phyloP scores from a whole-genome alignment of 2,113 vertebrate species.

The Podarcis muralis region DNA sequence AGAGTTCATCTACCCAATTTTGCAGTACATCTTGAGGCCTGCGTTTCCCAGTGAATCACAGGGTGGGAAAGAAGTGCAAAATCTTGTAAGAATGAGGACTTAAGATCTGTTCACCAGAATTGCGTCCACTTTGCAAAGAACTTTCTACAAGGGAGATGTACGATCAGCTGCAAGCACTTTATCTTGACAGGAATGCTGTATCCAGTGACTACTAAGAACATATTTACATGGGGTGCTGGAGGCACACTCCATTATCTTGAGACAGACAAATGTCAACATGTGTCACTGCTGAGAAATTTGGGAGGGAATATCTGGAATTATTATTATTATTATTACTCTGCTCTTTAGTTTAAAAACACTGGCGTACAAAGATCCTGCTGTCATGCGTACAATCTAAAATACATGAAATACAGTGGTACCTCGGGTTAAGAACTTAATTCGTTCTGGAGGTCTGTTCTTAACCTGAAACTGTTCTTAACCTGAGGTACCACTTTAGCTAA shows the following conservation, averaged over 20 bases:
- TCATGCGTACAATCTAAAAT: too few relatives aligned
- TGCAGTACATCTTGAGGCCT: not conserved
- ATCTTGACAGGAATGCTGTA: not conserved
- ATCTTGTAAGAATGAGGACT: not conserved
- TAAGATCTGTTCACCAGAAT: not conserved
- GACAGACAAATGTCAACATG: not conserved
- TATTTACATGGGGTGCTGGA: not conserved
- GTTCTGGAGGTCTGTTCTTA: too few relatives aligned
- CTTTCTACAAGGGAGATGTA: not conserved
- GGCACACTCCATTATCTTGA: too few relatives aligned
- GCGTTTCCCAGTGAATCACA: not conserved
- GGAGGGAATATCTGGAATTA: not conserved
- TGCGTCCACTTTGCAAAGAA: not conserved
- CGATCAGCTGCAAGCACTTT: not conserved
- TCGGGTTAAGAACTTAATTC: too few relatives aligned
- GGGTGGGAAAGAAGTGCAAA: not conserved
- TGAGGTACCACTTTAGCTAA: too few relatives aligned
- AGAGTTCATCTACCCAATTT: conserved; percentile 7
- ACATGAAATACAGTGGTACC: too few relatives aligned
- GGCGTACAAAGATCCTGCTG: too few relatives aligned
- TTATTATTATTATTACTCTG: too few relatives aligned
- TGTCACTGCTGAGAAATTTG: not conserved
- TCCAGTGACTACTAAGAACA: not conserved
- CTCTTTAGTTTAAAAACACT: not conserved
- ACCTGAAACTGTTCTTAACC: too few relatives aligned